Evolutionary conservation across 1,140 invertebrate genomes (phyloP).

Genomic region (Melitaea cinxia): DNA sequence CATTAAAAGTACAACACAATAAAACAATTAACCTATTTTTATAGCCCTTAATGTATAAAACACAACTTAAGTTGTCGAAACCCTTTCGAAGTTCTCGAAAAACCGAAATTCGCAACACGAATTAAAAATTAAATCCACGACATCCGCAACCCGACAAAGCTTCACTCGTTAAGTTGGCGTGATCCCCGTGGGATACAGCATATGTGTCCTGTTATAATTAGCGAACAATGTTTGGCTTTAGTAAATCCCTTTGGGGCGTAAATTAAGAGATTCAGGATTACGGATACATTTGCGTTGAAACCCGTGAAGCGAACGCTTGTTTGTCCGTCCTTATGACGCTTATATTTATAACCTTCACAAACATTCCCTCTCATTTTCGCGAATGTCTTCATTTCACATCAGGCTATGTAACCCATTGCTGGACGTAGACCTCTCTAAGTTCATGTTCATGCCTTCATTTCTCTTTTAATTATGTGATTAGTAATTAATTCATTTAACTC

Average conservation of each 20-base stretch:
- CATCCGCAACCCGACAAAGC: constrained; percentile 41
- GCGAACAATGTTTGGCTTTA: constrained; percentile 81
- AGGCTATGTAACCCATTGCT: too few species aligned
- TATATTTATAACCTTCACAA: constrained; percentile 9
- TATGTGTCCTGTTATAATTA: constrained; percentile 79
- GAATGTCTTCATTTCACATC: background rate
- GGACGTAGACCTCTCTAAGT: too few species aligned
- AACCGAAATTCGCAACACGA: constrained; percentile 14
- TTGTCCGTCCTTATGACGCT: constrained; percentile 32
- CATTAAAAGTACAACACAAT: too few species aligned
- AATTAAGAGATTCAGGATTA: constrained; percentile 80
- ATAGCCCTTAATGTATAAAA: background rate
- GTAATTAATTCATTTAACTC: too few species aligned
- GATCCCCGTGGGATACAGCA: constrained; percentile 74
- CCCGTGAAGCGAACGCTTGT: constrained; percentile 46
- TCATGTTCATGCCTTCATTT: too few species aligned
- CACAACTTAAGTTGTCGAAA: background rate
- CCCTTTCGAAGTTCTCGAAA: background rate
- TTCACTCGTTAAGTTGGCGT: constrained; percentile 62
- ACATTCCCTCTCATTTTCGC: background rate
- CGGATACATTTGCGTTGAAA: constrained; percentile 69
- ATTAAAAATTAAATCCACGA: constrained; percentile 27
- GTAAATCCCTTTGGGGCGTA: constrained; percentile 79
- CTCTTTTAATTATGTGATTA: too few species aligned
- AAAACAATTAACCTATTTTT: too few species aligned